Base-by-base conservation (phyloP, 2,113 vertebrate genomes). In the Cnemophilus loriae region DNA sequence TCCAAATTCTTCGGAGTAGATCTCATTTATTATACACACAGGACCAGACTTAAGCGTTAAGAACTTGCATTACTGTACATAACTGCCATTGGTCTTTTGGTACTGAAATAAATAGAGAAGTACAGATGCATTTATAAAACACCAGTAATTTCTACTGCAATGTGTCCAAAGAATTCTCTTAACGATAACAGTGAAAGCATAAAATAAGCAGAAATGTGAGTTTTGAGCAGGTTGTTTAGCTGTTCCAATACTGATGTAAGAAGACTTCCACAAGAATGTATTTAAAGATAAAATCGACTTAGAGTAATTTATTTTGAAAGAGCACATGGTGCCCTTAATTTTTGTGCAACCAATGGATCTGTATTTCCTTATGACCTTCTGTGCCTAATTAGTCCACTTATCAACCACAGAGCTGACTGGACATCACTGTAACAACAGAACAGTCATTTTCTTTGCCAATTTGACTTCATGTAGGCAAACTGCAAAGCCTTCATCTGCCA, bases 1-100 rank as follows among this genome's bases (percentile, higher is more conserved):
- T 97, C 93, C 95, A 96, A 95, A 95, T 96, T 93, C 94, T 96
- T 97, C 73, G 0, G 90, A 96, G 90, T 96, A 88, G 95, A 96
- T 94, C 96, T 97, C 96, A 96, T 97, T 97, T 97, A 95, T 92
- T 96, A 89, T 50, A 95, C 93, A 93, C 95, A 50, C 28, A 93
- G 96, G 93, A 92, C 88, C 73, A 84, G 90, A 87, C 76, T 92
- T 71, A 78, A 94, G 92, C 5, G 3, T 82, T 94, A 93, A 94
- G 90, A 94, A 94, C 91, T 94, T 85, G 50, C 57, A 57, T 96
- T 93, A 85, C 65, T 87, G 69, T 82, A 84, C 69, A 28, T 64
- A 95, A 93, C 74, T 61, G 89, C 93, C 88, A 79, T 90, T 93
- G 92, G 90, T 41, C 76, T 64, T 93, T 81, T 53, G 83, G 90